Evolutionary conservation across 2,113 vertebrate species (phyloP).

Genomic region (Ovibos moschatus): DNA sequence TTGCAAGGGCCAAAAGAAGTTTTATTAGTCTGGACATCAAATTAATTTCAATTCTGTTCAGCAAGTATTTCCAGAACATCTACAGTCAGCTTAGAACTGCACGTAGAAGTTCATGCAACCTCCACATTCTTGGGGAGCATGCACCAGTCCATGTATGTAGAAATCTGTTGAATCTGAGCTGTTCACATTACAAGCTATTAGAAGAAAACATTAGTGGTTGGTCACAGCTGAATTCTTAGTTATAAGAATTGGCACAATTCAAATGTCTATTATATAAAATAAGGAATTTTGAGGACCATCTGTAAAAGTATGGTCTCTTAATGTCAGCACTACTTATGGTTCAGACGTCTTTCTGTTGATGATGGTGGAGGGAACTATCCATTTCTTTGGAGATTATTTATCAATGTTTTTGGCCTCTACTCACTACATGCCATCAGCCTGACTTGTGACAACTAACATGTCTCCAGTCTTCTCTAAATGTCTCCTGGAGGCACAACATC

Average conservation of each 20-base stretch:
- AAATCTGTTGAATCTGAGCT: neutral
- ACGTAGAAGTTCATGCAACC: neutral
- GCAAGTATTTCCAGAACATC: neutral
- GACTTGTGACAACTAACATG: neutral
- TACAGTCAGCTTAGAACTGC: neutral
- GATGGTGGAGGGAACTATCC: no score
- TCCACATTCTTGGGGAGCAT: neutral
- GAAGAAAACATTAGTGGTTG: neutral
- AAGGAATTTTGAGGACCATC: neutral
- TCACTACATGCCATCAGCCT: neutral
- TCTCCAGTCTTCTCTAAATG: neutral
- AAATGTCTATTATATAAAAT: neutral
- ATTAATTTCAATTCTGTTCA: conserved; percentile 15
- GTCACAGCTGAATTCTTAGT: neutral
- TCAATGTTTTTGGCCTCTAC: neutral
- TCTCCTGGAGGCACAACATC: neutral
- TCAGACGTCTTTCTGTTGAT: neutral
- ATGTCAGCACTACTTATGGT: neutral
- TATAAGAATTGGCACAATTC: neutral
- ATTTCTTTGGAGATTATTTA: neutral
- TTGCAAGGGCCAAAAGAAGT: neutral
- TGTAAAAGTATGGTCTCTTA: neutral
- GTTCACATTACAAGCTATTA: neutral
- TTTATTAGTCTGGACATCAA: conserved; percentile 1
- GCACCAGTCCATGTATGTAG: neutral